These are phyloP conservation scores for Pterocles burchelli DNA, from an alignment of 2,113 vertebrate genomes.

Conservation along the genomic window DNA sequence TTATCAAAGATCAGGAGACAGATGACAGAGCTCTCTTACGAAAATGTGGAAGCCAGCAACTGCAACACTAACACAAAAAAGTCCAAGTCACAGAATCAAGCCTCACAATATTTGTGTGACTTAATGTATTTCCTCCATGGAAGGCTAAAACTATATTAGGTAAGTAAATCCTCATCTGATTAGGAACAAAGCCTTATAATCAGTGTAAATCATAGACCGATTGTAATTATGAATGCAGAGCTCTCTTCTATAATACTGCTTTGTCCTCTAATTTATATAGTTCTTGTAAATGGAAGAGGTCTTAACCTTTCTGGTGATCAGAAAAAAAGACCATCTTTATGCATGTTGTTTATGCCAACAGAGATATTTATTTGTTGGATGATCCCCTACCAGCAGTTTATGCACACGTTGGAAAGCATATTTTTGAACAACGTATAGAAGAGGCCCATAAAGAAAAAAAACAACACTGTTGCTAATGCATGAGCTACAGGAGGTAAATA, in stretches of 20 bases:
- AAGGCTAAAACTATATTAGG: neutral
- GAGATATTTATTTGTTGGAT: conserved; percentile 79
- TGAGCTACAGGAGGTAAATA: conserved; percentile 83
- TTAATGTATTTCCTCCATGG: neutral
- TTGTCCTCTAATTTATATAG: neutral
- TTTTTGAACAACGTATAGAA: conserved; percentile 83
- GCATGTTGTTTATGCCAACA: conserved; percentile 77
- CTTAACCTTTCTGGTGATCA: conserved; percentile 83
- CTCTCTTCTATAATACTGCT: neutral
- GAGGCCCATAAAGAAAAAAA: conserved; percentile 77
- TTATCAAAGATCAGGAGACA: neutral
- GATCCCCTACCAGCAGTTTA: conserved; percentile 83
- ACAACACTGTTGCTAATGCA: conserved; percentile 75
- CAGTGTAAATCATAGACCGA: neutral
- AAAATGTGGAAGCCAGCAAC: neutral
- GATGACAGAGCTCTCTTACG: neutral
- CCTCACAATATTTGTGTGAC: neutral
- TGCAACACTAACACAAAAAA: neutral
- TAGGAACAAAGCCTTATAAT: neutral
- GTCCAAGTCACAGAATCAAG: neutral
- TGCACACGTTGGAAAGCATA: conserved; percentile 76
- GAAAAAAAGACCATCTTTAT: conserved; percentile 82
- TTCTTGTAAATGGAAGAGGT: conserved; percentile 72
- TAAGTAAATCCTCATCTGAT: neutral
- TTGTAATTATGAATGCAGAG: neutral